These are phyloP conservation scores for Colossoma macropomum DNA, from an alignment of 2,113 vertebrate species.

Conservation along the genomic window DNA sequence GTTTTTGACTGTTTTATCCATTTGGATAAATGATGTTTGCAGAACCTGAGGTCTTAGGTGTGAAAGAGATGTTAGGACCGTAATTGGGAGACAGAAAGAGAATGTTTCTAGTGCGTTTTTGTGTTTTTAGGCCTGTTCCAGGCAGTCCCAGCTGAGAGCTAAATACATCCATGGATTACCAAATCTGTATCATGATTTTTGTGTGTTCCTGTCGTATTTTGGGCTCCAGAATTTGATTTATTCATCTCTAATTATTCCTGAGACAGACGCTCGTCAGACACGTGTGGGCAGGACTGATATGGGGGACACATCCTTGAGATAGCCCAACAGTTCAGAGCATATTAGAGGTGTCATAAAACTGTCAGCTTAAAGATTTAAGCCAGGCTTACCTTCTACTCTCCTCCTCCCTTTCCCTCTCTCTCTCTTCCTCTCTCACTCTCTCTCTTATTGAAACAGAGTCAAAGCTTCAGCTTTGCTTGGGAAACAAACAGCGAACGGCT, in stretches of 20 bases:
- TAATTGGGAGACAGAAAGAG: too few relatives aligned
- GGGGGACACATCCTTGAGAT: constrained; percentile 27
- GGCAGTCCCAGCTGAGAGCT: too few relatives aligned
- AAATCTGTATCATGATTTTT: background rate
- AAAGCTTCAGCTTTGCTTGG: constrained; percentile 58
- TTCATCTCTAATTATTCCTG: constrained; percentile 15
- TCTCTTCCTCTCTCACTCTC: constrained; percentile 52
- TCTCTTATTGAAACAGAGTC: constrained; percentile 64
- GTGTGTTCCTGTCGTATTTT: background rate
- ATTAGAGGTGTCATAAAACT: constrained; percentile 30
- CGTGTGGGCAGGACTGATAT: background rate
- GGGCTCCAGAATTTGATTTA: background rate
- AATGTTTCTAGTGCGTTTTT: too few relatives aligned
- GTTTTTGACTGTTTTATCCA: too few relatives aligned
- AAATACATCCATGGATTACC: too few relatives aligned
- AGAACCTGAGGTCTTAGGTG: too few relatives aligned
- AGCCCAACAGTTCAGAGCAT: background rate
- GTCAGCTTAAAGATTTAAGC: constrained; percentile 36
- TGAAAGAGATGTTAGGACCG: too few relatives aligned
- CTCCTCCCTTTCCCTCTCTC: constrained; percentile 15
- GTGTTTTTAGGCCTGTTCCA: too few relatives aligned
- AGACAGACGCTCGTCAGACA: background rate
- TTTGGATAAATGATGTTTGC: too few relatives aligned
- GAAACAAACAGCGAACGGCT: constrained; percentile 77
- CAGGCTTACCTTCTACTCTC: constrained; percentile 2